phyloP scores from a whole-genome alignment of 1,140 invertebrate genomes.

The Ceratosolen solmsi region DNA sequence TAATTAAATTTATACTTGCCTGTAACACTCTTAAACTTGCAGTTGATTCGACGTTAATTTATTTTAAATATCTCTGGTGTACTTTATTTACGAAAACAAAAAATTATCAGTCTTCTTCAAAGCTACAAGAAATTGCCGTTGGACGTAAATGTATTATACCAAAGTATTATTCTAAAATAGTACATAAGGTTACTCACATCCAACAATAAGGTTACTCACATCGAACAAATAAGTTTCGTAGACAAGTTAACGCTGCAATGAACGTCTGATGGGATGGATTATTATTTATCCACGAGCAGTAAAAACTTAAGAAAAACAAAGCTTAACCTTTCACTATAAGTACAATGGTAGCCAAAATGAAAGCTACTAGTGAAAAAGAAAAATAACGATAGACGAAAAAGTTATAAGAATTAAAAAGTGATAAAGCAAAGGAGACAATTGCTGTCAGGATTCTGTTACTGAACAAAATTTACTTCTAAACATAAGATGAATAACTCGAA shows the following conservation, averaged over 20 bases:
- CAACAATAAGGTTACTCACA: conserved; percentile 6
- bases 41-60: background rate
- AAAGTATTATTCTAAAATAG: conserved; percentile 18
- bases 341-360: background rate
- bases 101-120: background rate
- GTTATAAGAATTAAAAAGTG: conserved; percentile 43
- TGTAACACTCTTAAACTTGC: background rate
- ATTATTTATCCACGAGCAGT: conserved; percentile 63
- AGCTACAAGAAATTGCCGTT: conserved; percentile 5
- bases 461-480: no score
- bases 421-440: background rate
- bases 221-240: conserved; percentile 54
- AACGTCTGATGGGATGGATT: conserved; percentile 63
- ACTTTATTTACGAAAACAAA: background rate
- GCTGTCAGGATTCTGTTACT: no score
- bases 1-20: no score
- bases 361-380: conserved; percentile 19
- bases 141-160: background rate
- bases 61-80: background rate
- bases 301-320: conserved; percentile 4
- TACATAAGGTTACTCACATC: background rate
- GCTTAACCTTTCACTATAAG: conserved; percentile 25
- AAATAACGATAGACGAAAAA: conserved; percentile 45
- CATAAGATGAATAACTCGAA: no score
- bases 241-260: conserved; percentile 67